Percentiles rank a stretch among this genome's conserved stretches.
Conservation (phyloP, 2,888 invertebrate genomes). For the Enoplolaimus lenunculus region DNA sequence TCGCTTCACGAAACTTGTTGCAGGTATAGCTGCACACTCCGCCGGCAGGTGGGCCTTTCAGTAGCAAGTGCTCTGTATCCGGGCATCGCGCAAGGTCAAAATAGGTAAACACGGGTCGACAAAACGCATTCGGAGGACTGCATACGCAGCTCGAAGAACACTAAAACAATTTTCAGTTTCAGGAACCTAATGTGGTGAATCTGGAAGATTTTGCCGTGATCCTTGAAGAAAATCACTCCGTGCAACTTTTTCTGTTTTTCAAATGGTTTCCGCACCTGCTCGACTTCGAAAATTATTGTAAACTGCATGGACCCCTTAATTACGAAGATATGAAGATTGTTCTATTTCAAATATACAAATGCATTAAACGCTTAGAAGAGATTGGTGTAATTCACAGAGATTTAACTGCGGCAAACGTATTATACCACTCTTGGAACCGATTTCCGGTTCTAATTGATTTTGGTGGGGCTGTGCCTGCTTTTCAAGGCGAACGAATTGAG, state of each 20-base stretch:
- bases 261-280: background rate
- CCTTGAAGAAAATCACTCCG: background rate
- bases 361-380: background rate
- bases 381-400: background rate
- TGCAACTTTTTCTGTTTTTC: background rate
- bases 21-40: background rate
- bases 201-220: background rate
- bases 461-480: background rate
- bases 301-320: background rate
- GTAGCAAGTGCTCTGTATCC: background rate
- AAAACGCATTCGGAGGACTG: background rate
- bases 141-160: background rate
- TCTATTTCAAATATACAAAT: background rate
- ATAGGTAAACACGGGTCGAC: background rate
- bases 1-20: background rate
- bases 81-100: background rate
- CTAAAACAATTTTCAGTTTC: background rate
- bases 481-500: background rate
- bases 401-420: background rate
- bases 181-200: background rate
- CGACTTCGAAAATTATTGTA: background rate
- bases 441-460: background rate
- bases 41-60: background rate
- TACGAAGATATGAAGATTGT: background rate
- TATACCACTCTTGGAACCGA: background rate